A percentile compares a stretch with the other conserved stretches of the same genome.
These are phyloP conservation scores for Ischnus inquisitorius DNA, from an alignment of 2,888 invertebrate species.

Conservation along the genomic window DNA sequence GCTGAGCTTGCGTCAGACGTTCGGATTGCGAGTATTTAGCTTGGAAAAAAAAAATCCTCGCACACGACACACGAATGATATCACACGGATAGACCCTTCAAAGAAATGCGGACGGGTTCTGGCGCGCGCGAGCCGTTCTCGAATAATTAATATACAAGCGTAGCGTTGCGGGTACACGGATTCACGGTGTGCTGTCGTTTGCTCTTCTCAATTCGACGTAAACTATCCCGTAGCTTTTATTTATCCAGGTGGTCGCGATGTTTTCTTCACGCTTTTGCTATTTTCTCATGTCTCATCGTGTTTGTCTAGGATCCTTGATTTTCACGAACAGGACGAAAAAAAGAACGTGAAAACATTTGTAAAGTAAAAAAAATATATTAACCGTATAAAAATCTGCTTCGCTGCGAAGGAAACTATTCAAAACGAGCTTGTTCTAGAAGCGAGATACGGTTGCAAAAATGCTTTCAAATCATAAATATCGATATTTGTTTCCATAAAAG, in stretches of 20 bases:
- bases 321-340: conserved; percentile 4
- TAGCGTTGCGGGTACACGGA: conserved; percentile 10
- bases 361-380: not conserved
- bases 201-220: conserved; percentile 43
- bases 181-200: conserved; percentile 42
- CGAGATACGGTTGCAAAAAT: no score
- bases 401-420: not conserved
- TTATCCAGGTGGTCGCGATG: conserved; percentile 42
- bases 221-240: conserved; percentile 48
- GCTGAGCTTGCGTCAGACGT: conserved; percentile 78
- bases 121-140: conserved; percentile 72
- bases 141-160: conserved; percentile 78
- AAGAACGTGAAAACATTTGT: no score
- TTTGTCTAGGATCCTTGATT: conserved; percentile 55
- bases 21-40: conserved; percentile 80
- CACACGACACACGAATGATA: conserved; percentile 14
- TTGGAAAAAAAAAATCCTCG: conserved; percentile 60
- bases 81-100: conserved; percentile 74
- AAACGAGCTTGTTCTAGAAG: not conserved
- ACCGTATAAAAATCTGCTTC: not conserved
- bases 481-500: no score
- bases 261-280: conserved; percentile 25
- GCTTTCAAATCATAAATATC: no score
- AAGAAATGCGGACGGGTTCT: conserved; percentile 77
- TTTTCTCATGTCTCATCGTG: conserved; percentile 40